Evolutionary conservation across 2,113 vertebrate species (phyloP), one percentile per base, ranked within the genome.

Genomic region (Setophaga coronata): DNA sequence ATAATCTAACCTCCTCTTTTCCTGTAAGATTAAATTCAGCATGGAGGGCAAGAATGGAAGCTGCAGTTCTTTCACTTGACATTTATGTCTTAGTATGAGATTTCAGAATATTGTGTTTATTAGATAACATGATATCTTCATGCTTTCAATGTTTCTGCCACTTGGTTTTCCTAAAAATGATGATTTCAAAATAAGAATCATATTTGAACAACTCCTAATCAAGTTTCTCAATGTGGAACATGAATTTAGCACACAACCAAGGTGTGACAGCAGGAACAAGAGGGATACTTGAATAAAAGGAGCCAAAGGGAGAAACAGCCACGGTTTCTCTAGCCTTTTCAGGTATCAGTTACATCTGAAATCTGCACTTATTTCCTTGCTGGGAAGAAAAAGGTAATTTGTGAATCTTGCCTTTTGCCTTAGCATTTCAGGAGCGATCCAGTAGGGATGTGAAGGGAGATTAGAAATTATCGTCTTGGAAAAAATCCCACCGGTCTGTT

Each of bases 31-130:
- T 67, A 87, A 90, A 77, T 67, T 88, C 50, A 92, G 33, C 31
- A 82, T 36, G 67, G 71, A 86, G 51, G 43, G 77, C 33, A 95
- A 80, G 51, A 70, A 60, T 69, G 79, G 87, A 96, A 96, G 72
- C 45, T 96, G 31, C 16, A 80, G 58, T 16, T 54, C 57, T 38
- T 70, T 90, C 67, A 96, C 50, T 90, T 95, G 82, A 87, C 5
- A 33, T 87, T 50, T 60, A 64, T 79, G 61, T 87, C 77, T 74
- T 60, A 62, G 53, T 43, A 79, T 62, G 54, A 90, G 65, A 96
- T 57, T 93, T 80, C 71, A 93, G 43, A 82, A 94, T 48, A n/a
- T 28, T 66, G 43, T 56, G 33, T 96, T 93, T 87, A 95, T 93
- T 85, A 89, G 40, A 73, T 36, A 81, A 78, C 31, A 57, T 47